Evolutionary conservation across 2,797 vertebrate species (phyloP).

Genomic region (Sphenopsis melanotis): DNA sequence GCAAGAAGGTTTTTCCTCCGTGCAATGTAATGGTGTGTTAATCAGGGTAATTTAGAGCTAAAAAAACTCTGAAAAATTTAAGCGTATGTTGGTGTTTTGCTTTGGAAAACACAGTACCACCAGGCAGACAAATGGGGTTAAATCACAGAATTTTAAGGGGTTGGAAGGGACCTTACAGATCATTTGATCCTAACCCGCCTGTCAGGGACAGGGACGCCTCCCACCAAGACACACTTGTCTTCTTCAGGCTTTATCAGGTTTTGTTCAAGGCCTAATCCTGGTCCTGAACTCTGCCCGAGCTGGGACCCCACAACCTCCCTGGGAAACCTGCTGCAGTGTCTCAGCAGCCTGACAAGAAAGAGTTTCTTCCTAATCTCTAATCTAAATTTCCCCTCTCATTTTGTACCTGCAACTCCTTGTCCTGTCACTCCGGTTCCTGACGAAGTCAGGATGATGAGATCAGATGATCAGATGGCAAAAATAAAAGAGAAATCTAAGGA

Average conservation of each 20-base stretch:
- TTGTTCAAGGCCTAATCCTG: neutral
- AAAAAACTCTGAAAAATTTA: neutral
- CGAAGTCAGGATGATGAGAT: neutral
- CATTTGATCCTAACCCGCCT: rapidly evolving
- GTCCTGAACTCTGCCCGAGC: neutral
- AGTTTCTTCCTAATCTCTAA: no score
- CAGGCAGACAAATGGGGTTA: rapidly evolving
- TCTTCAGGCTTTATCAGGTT: neutral
- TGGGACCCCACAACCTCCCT: neutral
- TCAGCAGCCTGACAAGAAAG: neutral
- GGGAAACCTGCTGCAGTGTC: neutral
- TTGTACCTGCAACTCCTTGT: neutral
- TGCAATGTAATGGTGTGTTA: neutral
- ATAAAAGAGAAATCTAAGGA: neutral
- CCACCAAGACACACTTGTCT: no score
- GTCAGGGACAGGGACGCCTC: neutral
- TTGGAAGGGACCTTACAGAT: neutral
- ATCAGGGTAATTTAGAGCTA: rapidly evolving
- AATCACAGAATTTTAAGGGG: neutral
- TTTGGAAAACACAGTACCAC: neutral
- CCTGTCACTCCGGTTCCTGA: neutral
- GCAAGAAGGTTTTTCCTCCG: rapidly evolving
- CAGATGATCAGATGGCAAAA: no score
- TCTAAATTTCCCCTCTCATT: neutral
- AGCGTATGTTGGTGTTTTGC: rapidly evolving